Evolutionary conservation across 2,113 vertebrate species (phyloP).

Genomic region (Lasiurus borealis): DNA sequence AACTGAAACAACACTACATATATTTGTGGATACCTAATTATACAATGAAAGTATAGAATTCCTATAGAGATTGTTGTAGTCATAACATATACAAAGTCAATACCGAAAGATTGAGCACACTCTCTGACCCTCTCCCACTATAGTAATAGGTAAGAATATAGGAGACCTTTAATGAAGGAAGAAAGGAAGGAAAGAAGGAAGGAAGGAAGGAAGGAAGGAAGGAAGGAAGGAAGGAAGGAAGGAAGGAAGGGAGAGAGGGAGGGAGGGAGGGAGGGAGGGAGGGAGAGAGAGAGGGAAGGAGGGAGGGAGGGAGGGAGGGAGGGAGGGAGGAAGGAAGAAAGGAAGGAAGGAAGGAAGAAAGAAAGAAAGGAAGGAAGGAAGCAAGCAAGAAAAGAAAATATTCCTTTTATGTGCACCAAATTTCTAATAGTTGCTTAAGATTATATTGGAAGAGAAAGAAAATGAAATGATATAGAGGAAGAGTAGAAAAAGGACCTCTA

Average conservation of each 20-base stretch:
- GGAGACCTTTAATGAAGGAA: background rate
- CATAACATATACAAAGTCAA: background rate
- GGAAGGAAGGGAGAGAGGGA: background rate
- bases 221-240: background rate
- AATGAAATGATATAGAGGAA: background rate
- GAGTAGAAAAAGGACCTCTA: background rate
- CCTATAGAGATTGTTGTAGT: background rate
- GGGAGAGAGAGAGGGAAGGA: background rate
- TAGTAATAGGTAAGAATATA: background rate
- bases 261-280: background rate
- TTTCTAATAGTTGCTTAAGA: background rate
- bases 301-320: background rate
- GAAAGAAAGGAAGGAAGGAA: background rate
- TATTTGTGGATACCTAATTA: background rate
- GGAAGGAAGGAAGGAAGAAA: background rate
- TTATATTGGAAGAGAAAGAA: background rate
- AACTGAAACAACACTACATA: background rate
- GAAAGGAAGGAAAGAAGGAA: background rate
- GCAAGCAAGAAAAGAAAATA: background rate
- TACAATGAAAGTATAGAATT: background rate
- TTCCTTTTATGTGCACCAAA: background rate
- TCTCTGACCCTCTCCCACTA: background rate
- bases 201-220: background rate
- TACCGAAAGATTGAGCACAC: background rate
- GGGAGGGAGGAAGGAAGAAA: background rate